These are phyloP conservation scores for Drosophila suboccidentalis DNA, from an alignment of 2,888 invertebrate genomes.

Conservation along the genomic window DNA sequence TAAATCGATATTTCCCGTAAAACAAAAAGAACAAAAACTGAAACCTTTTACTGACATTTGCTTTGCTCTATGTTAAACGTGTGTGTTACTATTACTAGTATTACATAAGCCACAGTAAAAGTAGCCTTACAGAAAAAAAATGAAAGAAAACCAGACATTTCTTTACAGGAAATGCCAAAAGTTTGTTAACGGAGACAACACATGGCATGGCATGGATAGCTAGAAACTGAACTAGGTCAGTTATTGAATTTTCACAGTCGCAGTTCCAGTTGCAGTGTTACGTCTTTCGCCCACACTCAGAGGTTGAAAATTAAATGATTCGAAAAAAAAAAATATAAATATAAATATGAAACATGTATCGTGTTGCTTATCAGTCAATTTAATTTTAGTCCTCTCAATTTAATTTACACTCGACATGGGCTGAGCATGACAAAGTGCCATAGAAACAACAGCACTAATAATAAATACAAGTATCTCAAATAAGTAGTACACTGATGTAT, in stretches of 20 bases:
- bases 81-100: slow-evolving; percentile 52
- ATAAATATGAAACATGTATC: neutral
- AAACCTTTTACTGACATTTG: slow-evolving; percentile 36
- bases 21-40: slow-evolving; percentile 10
- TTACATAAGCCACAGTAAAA: slow-evolving; percentile 63
- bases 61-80: slow-evolving; percentile 61
- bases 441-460: slow-evolving; percentile 19
- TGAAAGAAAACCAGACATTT: slow-evolving; percentile 5
- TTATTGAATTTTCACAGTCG: slow-evolving; percentile 80
- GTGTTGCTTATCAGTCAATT: slow-evolving; percentile 1
- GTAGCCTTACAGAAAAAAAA: neutral
- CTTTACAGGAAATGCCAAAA: slow-evolving; percentile 52
- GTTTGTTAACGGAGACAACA: slow-evolving; percentile 36
- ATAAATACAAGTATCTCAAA: slow-evolving; percentile 26
- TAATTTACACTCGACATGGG: slow-evolving; percentile 28
- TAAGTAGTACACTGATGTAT: slow-evolving; percentile 28
- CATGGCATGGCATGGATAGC: slow-evolving; percentile 34
- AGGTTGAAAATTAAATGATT: slow-evolving; percentile 15
- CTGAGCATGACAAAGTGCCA: slow-evolving; percentile 42
- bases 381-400: neutral
- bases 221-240: slow-evolving; percentile 80
- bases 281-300: slow-evolving; percentile 32
- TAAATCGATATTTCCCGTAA: slow-evolving; percentile 65
- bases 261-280: slow-evolving; percentile 32
- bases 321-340: neutral